These are phyloP conservation scores for Myoxocephalus aenaeus DNA, from an alignment of 2,797 vertebrate genomes.

Conservation along the genomic window DNA sequence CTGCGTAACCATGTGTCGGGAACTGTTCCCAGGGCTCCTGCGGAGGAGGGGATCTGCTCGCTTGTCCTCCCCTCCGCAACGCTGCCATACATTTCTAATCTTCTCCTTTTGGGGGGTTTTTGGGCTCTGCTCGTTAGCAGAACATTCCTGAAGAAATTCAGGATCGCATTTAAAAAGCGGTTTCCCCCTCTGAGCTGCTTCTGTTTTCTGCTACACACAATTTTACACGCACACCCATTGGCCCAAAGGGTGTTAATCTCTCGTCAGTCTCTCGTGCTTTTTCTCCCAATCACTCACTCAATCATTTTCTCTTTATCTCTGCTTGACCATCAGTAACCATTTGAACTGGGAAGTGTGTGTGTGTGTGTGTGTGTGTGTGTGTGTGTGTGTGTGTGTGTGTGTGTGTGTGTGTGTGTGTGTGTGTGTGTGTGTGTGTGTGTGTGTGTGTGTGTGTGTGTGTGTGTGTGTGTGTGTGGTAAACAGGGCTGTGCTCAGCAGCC, in stretches of 20 bases:
- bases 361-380: constrained; percentile 11
- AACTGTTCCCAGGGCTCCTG: constrained; percentile 47
- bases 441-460: no score
- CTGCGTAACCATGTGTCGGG: constrained; percentile 20
- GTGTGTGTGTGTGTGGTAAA: constrained; percentile 3
- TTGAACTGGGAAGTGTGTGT: constrained; percentile 25
- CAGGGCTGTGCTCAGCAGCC: constrained; percentile 16
- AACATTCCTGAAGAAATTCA: constrained; percentile 17
- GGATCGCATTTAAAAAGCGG: constrained; percentile 17
- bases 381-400: neutral
- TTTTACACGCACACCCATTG: neutral
- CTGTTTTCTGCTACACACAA: constrained; percentile 5
- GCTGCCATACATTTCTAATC: constrained; percentile 19
- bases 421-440: no score
- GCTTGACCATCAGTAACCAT: constrained; percentile 23
- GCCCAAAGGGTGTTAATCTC: neutral
- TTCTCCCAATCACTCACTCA: constrained; percentile 30
- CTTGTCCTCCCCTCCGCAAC: constrained; percentile 1
- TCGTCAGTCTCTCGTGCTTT: neutral
- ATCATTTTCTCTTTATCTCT: constrained; percentile 18
- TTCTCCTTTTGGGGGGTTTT: constrained; percentile 13
- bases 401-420: no score
- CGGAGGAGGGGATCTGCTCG: constrained; percentile 19
- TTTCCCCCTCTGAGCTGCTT: constrained; percentile 17
- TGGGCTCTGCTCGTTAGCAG: constrained; percentile 29